Percentiles rank a stretch among this genome's conserved stretches.
Evolutionary conservation across 1,140 invertebrate species (phyloP).

Genomic region (Protaetia brevitarsis): DNA sequence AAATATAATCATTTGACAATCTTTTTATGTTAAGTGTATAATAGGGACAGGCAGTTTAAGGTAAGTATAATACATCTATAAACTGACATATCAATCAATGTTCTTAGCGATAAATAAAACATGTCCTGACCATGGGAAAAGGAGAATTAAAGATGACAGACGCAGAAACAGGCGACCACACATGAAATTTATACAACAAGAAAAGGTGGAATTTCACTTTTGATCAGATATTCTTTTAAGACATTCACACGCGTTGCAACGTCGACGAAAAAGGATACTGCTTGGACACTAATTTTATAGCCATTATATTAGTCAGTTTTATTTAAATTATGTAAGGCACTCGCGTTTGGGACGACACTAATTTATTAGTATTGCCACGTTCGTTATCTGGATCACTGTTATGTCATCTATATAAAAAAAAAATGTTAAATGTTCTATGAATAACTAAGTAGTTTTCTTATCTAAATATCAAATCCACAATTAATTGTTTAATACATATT

Average conservation of each 20-base stretch:
- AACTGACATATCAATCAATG: slow-evolving; percentile 14
- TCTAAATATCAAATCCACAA: background rate
- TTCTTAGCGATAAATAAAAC: slow-evolving; percentile 15
- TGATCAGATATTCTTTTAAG: slow-evolving; percentile 12
- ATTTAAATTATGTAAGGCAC: background rate
- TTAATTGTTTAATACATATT: too few relatives aligned
- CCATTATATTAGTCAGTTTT: slow-evolving; percentile 12
- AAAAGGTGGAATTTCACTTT: slow-evolving; percentile 14
- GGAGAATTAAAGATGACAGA: slow-evolving; percentile 12
- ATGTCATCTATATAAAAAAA: background rate
- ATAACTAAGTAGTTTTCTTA: background rate
- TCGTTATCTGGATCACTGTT: background rate
- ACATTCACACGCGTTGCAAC: background rate
- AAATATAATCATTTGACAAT: slow-evolving; percentile 14
- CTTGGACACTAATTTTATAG: slow-evolving; percentile 4
- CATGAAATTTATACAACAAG: slow-evolving; percentile 12
- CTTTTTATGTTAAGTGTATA: slow-evolving; percentile 10
- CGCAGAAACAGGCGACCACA: slow-evolving; percentile 3
- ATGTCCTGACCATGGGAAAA: slow-evolving; percentile 3
- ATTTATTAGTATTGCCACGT: background rate
- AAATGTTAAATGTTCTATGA: slow-evolving; percentile 3
- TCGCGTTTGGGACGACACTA: background rate
- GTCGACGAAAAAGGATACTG: background rate
- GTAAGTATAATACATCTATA: slow-evolving; percentile 12
- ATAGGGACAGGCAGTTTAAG: slow-evolving; percentile 8